Conservation (phyloP, 2,797 vertebrate species). For the Glossophaga mutica region DNA sequence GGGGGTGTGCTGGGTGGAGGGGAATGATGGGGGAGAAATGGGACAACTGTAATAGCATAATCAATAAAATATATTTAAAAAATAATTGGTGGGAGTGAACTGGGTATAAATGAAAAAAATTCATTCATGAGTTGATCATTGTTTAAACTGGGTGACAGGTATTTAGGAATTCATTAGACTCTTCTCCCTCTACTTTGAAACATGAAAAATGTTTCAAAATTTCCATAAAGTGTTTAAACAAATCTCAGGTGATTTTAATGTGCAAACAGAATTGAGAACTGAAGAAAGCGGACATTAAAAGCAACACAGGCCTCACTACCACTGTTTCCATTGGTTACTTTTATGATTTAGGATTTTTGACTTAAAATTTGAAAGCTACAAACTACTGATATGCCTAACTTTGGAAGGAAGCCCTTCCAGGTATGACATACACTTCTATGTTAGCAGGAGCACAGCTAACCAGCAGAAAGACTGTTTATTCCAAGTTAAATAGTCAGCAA, state of each 20-base stretch:
- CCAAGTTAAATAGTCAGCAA: constrained; percentile 32
- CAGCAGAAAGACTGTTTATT: constrained; percentile 27
- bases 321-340: constrained; percentile 2
- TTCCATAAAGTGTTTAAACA: constrained; percentile 12
- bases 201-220: background rate
- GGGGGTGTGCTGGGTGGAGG: too few species aligned
- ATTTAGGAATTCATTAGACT: background rate
- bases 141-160: background rate
- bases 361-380: constrained; percentile 45
- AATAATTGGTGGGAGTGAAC: background rate
- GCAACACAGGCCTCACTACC: background rate
- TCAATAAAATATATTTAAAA: too few species aligned
- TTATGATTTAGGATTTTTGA: constrained; percentile 17
- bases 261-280: background rate
- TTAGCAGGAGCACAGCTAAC: constrained; percentile 24
- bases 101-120: background rate
- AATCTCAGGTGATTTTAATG: background rate
- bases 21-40: too few species aligned
- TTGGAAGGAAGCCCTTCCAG: constrained; percentile 56
- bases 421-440: constrained; percentile 35
- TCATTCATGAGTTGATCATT: background rate
- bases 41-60: too few species aligned
- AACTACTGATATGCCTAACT: constrained; percentile 57
- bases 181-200: background rate
- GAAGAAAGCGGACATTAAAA: background rate